Conservation (phyloP, 2,113 vertebrate genomes). For the Eudyptes chrysolophus region DNA sequence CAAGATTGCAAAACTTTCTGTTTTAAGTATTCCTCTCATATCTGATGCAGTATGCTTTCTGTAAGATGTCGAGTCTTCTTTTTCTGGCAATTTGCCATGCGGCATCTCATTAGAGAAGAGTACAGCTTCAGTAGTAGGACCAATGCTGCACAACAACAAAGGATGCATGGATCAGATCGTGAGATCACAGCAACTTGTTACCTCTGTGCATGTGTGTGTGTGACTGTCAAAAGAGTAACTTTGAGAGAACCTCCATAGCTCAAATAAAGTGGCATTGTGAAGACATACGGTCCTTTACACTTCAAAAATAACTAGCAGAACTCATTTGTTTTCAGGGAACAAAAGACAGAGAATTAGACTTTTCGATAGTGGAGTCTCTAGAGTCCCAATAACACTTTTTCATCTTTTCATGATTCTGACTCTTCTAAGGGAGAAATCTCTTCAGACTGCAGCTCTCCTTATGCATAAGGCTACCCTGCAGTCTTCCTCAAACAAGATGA, state of each 20-base stretch:
- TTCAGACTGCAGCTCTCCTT: background rate
- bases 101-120: background rate
- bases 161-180: accelerated
- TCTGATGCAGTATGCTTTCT: background rate
- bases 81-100: background rate
- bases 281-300: background rate
- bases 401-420: background rate
- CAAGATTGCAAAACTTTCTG: background rate
- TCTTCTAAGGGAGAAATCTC: background rate
- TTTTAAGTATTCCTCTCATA: background rate
- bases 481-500: background rate
- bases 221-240: background rate
- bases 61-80: background rate
- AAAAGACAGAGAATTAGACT: background rate
- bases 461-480: background rate
- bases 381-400: background rate
- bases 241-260: background rate
- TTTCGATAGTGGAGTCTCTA: background rate
- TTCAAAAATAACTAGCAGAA: background rate
- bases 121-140: background rate
- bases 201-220: background rate
- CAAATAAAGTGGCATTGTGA: background rate
- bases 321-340: background rate
- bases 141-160: background rate
- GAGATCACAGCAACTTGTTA: background rate